phyloP scores from a whole-genome alignment of 2,113 vertebrate species.

The Chelonoidis abingdonii region DNA sequence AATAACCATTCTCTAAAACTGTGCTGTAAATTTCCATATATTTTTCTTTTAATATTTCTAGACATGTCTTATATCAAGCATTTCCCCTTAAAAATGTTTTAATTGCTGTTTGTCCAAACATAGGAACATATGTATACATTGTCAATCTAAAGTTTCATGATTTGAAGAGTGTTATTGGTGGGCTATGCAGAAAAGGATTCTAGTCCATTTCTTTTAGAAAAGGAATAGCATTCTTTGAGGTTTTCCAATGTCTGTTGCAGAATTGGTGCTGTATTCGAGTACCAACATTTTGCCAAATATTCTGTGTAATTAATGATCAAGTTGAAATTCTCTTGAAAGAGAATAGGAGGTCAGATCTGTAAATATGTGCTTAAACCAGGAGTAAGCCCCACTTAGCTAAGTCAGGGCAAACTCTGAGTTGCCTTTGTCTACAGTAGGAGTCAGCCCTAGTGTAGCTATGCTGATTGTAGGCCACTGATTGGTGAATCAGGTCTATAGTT shows the following conservation, averaged over 20 bases:
- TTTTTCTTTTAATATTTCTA: conserved; percentile 42
- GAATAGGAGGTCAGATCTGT: neutral
- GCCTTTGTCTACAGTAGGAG: neutral
- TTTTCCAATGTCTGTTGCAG: neutral
- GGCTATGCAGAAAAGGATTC: neutral
- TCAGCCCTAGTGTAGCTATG: neutral
- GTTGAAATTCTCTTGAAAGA: neutral
- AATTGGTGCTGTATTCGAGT: neutral
- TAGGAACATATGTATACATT: neutral
- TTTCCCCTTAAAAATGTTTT: neutral
- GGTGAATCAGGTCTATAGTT: neutral
- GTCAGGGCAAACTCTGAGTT: neutral
- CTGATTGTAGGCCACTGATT: neutral
- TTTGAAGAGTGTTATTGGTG: neutral
- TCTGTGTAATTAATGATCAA: neutral
- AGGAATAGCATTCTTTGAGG: neutral
- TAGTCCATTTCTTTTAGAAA: neutral
- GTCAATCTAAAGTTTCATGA: conserved; percentile 6
- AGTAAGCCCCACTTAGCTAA: accelerated
- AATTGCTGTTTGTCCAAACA: neutral
- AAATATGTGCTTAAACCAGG: neutral
- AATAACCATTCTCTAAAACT: neutral
- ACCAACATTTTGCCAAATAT: neutral
- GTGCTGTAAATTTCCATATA: conserved; percentile 28
- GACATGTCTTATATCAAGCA: neutral